Evolutionary conservation across 2,113 vertebrate genomes (phyloP), one percentile per base, ranked within the genome.

Genomic region (Cyanistes caeruleus): DNA sequence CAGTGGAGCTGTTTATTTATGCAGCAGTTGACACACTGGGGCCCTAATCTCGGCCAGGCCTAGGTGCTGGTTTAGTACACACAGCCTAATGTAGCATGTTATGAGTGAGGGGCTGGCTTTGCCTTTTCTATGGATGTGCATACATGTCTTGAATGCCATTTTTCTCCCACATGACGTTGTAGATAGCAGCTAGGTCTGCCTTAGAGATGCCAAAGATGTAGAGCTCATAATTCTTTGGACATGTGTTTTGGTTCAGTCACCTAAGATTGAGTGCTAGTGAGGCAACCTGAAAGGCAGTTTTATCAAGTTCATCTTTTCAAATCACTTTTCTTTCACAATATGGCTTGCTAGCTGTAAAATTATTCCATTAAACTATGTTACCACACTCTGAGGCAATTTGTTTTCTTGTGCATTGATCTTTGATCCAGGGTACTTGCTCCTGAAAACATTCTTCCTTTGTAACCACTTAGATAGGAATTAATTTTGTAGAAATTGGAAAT

Each of bases 261-360:
- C 35, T 23, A 93, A 93, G 90, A 84, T 5, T 60, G 64, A 81
- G 30, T 48, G 16, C n/a, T 80, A 56, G 48, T 87, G 88, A 94
- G 80, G 89, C 39, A 91, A 82, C 81, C 75, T 74, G 70, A 83
- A 85, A 58, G 63, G 59, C 35, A 51, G 33, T 65, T 79, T 93
- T 83, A 94, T 94, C 87, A 77, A 94, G 82, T 91, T 91, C 63
- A 83, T 91, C 75, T 88, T 84, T 69, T 90, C 31, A 62, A 73
- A 74, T 93, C 13, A 44, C 70, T 83, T 58, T 72, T 93, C 46
- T 88, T 87, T 85, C 63, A n/a, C 55, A 80, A 74, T 63, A 27
- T 41, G 90, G 51, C 60, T 90, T 80, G 63, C 63, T 83, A 87
- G 75, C 51, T 93, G 46, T 68, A 86, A 90, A 93, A 86, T 84